phyloP scores from a whole-genome alignment of 2,888 invertebrate genomes.

The Philaethria dido region DNA sequence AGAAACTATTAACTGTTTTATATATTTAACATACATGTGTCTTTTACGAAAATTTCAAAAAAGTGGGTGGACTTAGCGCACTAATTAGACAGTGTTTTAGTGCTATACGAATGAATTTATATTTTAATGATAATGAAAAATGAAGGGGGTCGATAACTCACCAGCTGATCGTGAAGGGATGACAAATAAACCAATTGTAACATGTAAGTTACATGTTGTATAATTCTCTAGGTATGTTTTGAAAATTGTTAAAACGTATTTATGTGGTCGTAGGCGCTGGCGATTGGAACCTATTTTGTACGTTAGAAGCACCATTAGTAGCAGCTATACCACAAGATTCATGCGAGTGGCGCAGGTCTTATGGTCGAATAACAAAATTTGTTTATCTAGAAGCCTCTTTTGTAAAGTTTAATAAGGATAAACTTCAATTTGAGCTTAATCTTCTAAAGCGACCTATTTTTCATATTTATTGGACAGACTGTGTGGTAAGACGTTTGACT shows the following conservation, averaged over 20 bases:
- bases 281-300: conserved; percentile 92
- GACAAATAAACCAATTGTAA: conserved; percentile 89
- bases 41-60: conserved; percentile 38
- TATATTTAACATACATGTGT: conserved; percentile 25
- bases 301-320: conserved; percentile 90
- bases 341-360: conserved; percentile 96
- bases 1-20: conserved; percentile 10
- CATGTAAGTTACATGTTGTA: conserved; percentile 84
- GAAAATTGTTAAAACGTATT: conserved; percentile 10
- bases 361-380: conserved; percentile 92
- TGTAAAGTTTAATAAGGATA: conserved; percentile 89
- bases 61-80: conserved; percentile 74
- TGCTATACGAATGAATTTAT: conserved; percentile 73
- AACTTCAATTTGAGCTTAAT: conserved; percentile 89
- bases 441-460: conserved; percentile 95
- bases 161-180: conserved; percentile 81
- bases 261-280: conserved; percentile 87
- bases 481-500: conserved; percentile 86
- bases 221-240: not conserved
- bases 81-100: conserved; percentile 57
- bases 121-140: conserved; percentile 80
- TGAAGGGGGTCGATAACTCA: conserved; percentile 84
- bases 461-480: conserved; percentile 97
- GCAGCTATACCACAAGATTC: conserved; percentile 93
- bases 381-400: conserved; percentile 93